Evolutionary conservation across 2,797 vertebrate genomes (phyloP).

Genomic region (Kryptopterus vitreolus): DNA sequence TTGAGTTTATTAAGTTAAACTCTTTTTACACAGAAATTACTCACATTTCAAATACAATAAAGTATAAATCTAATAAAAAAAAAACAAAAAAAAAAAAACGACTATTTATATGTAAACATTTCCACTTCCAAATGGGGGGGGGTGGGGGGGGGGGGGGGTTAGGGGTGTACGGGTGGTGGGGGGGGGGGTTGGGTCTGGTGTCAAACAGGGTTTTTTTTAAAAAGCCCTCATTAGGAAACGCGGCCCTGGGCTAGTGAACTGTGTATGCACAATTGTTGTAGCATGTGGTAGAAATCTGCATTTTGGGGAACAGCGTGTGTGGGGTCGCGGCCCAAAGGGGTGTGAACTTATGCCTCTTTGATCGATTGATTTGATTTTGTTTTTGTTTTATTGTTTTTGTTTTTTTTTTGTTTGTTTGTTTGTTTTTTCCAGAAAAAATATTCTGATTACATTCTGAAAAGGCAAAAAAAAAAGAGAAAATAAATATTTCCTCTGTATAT

Average conservation of each 20-base stretch:
- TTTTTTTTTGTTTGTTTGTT: too few relatives aligned
- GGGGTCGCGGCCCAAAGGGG: background rate
- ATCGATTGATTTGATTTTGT: background rate
- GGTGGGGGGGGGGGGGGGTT: too few relatives aligned
- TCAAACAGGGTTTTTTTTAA: too few relatives aligned
- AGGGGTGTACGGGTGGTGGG: too few relatives aligned
- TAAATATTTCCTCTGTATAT: too few relatives aligned
- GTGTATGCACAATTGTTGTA: background rate
- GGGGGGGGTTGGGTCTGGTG: background rate
- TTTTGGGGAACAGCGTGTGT: background rate
- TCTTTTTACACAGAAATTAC: background rate
- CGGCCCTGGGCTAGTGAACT: background rate
- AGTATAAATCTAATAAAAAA: background rate
- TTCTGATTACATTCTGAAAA: too few relatives aligned
- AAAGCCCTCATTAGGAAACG: background rate
- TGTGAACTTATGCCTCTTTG: background rate
- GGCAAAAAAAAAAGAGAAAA: too few relatives aligned
- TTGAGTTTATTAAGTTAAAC: background rate
- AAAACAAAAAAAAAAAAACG: background rate
- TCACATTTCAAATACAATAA: background rate
- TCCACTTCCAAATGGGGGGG: background rate
- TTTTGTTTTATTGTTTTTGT: too few relatives aligned
- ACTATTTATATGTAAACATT: conserved; percentile 1
- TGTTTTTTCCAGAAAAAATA: too few relatives aligned
- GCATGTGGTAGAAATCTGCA: background rate